Evolutionary conservation across 2,888 invertebrate species (phyloP), one percentile per base, ranked within the genome.

Genomic region (Hoplodrina blanda): DNA sequence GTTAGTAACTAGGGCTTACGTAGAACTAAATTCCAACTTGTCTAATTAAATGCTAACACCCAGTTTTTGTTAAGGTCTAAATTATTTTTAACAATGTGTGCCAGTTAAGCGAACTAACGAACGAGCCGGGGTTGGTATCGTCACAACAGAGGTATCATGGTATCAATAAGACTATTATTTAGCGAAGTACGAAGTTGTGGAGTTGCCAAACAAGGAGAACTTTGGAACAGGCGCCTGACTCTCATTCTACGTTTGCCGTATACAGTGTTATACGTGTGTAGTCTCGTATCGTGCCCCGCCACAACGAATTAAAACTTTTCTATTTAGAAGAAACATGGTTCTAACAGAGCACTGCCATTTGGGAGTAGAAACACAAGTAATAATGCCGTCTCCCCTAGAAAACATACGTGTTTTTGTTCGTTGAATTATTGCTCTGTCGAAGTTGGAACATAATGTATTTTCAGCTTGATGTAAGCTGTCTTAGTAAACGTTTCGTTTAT

Each of bases 251-350:
- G 65, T 74, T 80, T 80, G 70, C 63, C 68, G 62, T 75, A 70
- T 61, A 81, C 62, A 76, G 25, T 70, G 70, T 59, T 63, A 68
- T 66, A 70, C 71, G 65, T 66, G 62, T 69, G 54, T 70, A 65
- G 61, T 19, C 69, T 68, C 76, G 69, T 69, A 81, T 77, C 79
- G 78, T 69, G 66, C 82, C 69, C 74, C 84, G 88, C 89, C 90
- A 86, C 90, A 88, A 83, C 89, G 85, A 91, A 92, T 93, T 91
- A 91, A 93, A 93, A 93, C 92, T 93, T 93, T 92, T 87, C 88
- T 90, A 90, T 91, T 92, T 91, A 90, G 88, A 90, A 90, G 89
- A 91, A 88, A 89, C 90, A 89, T 85, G 78, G 80, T 84, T 83
- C 83, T 77, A 81, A 85, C 86, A 57, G 81, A 80, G 69, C 84